Evolutionary conservation across 2,113 vertebrate species (phyloP), one percentile per base, ranked within the genome.

Genomic region (Oncorhynchus clarkii): DNA sequence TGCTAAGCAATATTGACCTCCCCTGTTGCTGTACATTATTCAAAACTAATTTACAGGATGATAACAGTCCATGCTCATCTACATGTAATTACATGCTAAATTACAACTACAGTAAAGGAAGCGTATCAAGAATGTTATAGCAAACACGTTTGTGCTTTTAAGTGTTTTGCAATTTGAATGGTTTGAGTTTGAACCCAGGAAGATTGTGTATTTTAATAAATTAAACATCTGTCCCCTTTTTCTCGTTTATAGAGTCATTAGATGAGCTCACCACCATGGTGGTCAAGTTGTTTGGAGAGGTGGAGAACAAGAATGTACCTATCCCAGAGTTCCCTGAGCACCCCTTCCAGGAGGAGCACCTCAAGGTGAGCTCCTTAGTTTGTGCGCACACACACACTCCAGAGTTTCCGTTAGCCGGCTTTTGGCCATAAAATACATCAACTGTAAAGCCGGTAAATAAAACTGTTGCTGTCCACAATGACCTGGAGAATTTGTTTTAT

Each of bases 271-370:
- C 96, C 16, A 84, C 93, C 65, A 92, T 99, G 91, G 94, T 99
- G 74, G 93, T 97, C 11, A 96, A 96, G 34, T 90, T 99, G 20
- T 99, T 99, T 91, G 96, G 94, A 80, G 96, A 96, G 89, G 98
- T 99, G 73, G 96, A 99, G 84, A 99, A 99, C 88, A 99, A 99
- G 90, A 96, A 91, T 5, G 96, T 99, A 12, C 95, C 97, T 79
- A 39, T 99, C 78, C 97, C 97, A 74, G 97, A 99, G 86, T 99
- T 99, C 81, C 96, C 95, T 26, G 96, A 97, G 70, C 96, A 99
- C 82, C 97, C 98, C 45, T 99, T 99, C 79, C 96, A 98, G 80
- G 94, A 97, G 82, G 92, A 98, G 71, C 96, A 99, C 87, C 96
- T 99, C 66, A 95, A 78, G 90, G 98, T 99, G 78, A 4, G 94